Conservation (phyloP, 2,797 vertebrate genomes). For the Uromys caudimaculatus region DNA sequence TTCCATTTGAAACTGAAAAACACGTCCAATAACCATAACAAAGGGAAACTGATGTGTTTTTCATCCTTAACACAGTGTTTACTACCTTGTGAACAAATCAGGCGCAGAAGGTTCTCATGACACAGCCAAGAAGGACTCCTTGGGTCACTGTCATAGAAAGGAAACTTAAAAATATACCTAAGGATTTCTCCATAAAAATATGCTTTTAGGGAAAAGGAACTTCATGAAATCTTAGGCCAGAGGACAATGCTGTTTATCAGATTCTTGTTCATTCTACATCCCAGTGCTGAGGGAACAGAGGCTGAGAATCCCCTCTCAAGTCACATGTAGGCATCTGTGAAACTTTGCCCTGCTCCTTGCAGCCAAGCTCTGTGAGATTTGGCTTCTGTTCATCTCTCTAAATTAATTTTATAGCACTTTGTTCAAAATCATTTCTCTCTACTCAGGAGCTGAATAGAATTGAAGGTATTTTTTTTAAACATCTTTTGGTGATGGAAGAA, state of each 20-base stretch:
- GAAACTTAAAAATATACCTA: neutral
- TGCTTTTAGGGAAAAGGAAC: neutral
- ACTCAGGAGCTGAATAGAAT: neutral
- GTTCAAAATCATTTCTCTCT: neutral
- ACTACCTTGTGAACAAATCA: neutral
- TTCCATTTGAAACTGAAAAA: conserved; percentile 20
- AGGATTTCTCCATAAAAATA: neutral
- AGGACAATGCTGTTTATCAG: neutral
- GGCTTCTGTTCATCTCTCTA: neutral
- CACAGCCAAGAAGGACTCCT: neutral
- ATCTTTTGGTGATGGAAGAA: neutral
- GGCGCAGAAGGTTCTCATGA: neutral
- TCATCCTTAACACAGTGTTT: conserved; percentile 41
- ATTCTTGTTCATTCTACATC: neutral
- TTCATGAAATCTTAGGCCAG: neutral
- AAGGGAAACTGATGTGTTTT: neutral
- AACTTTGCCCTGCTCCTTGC: neutral
- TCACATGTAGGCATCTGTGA: neutral
- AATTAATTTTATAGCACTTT: neutral
- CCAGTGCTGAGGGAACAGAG: neutral
- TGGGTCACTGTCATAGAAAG: neutral
- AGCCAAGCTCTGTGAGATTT: neutral
- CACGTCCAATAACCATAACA: conserved; percentile 21
- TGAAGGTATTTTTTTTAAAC: neutral
- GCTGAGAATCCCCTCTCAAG: neutral